A percentile compares a stretch with the other conserved stretches of the same genome.
These are phyloP conservation scores for Danio jaintianensis DNA, from an alignment of 2,797 vertebrate genomes.

Conservation along the genomic window DNA sequence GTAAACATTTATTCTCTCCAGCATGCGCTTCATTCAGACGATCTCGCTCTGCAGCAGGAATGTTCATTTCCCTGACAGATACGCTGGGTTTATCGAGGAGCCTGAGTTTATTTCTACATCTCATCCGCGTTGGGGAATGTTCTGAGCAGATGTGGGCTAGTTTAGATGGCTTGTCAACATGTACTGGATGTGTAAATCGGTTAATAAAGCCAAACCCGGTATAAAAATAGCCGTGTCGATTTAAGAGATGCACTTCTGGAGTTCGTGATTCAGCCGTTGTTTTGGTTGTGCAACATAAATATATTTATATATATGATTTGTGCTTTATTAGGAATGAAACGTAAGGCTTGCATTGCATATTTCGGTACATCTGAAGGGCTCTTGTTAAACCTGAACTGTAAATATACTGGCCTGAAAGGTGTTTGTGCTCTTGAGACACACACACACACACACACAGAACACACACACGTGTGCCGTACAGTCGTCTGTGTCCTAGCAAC, in stretches of 20 bases:
- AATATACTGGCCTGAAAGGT: slow-evolving; percentile 10
- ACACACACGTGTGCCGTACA: not conserved
- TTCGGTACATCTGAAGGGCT: slow-evolving; percentile 4
- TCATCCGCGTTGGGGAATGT: not conserved
- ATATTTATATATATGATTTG: not conserved
- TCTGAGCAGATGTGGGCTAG: not conserved
- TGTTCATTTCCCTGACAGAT: slow-evolving; percentile 49
- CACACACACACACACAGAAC: slow-evolving; percentile 23
- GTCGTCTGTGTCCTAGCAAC: slow-evolving; percentile 49
- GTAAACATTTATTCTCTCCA: slow-evolving; percentile 50
- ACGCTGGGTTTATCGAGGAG: slow-evolving; percentile 3
- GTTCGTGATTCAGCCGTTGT: not conserved
- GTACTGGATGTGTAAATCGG: not conserved
- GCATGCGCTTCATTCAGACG: slow-evolving; percentile 50
- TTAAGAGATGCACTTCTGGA: slow-evolving; percentile 3
- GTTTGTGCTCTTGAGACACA: slow-evolving; percentile 21
- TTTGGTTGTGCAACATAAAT: slow-evolving; percentile 23
- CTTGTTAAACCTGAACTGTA: slow-evolving; percentile 1
- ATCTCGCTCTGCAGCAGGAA: slow-evolving; percentile 55
- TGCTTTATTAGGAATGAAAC: not conserved
- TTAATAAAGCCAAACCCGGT: not conserved
- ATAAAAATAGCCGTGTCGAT: not conserved
- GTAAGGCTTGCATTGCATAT: slow-evolving; percentile 12
- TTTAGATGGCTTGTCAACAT: not conserved
- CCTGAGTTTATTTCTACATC: slow-evolving; percentile 51